Base-by-base conservation (phyloP, 2,888 invertebrate species). In the Loripinus fragilis region DNA sequence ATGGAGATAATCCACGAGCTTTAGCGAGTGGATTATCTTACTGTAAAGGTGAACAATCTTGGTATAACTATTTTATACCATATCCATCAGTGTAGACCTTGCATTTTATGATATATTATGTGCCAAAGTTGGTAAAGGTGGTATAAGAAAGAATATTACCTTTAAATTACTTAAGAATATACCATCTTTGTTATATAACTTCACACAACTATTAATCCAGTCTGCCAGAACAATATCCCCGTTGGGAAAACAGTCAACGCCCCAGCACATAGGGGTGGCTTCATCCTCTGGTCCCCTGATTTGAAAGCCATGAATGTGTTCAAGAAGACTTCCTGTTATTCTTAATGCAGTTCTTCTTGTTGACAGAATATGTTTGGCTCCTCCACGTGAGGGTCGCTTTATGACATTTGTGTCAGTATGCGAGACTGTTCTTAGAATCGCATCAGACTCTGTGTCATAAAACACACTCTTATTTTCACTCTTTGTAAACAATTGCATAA, bases 181-280 rank as follows among this genome's bases (percentile, higher is more conserved):
- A 7, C 67, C 67, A 28, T 67, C 45, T 28, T 42, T 38, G 23
- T 28, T 67, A 41, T 42, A 23, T 38, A 67, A n/a, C 23, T 67
- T 67, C 10, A 67, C 23, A 30, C 28, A 42, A n/a, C 42, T 42
- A 42, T 67, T 67, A 25, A 10, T 42, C 67, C 67, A 67, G 45
- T 67, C 67, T 12, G 67, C 67, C 20, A 67, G 8, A 3, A 67
- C 67, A 3, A 67, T 67, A 41, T 67, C 67, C 15, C 67, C 67
- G n/a, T 67, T 67, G 2, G 67, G 42, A 41, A 67, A 67, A 42
- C 42, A 41, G 67, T 67, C 67, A 5, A 45, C 41, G 7, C 67
- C 67, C 67, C 67, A 67, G 28, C 28, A 38, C 67, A 45, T 67
- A 17, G 41, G 42, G 12, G 7, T 20, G 8, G 28, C 5, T 25